A percentile compares a stretch with the other conserved stretches of the same genome.
phyloP scores from a whole-genome alignment of 2,888 invertebrate genomes.

The Eudasyphora cyanicolor region DNA sequence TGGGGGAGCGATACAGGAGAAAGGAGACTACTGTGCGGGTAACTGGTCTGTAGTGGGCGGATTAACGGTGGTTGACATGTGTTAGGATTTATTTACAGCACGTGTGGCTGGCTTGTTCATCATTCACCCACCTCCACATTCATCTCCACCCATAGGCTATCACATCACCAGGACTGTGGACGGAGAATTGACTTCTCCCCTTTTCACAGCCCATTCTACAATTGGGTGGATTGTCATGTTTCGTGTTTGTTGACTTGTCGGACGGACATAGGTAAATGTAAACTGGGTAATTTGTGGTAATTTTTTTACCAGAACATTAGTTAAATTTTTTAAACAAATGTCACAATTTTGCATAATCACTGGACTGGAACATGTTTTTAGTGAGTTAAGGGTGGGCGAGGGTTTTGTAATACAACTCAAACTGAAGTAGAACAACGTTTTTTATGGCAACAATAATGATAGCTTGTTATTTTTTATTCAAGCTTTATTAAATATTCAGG shows the following conservation, averaged over 20 bases:
- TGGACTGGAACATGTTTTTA: not conserved
- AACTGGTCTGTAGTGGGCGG: not conserved
- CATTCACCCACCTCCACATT: too few species aligned
- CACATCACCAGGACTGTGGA: not conserved
- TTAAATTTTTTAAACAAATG: constrained; percentile 16
- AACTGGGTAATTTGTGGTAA: constrained; percentile 1
- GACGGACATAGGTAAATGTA: not conserved
- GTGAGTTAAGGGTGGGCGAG: not conserved
- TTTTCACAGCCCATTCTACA: too few species aligned
- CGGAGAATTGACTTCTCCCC: too few species aligned
- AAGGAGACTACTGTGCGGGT: not conserved
- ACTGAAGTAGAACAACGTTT: not conserved
- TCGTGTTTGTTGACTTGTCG: constrained; percentile 5
- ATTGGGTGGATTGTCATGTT: not conserved
- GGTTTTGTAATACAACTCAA: too few species aligned
- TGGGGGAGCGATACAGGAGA: not conserved
- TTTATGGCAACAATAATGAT: too few species aligned
- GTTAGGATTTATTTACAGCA: constrained; percentile 38
- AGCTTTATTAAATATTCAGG: too few species aligned
- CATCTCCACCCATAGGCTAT: not conserved
- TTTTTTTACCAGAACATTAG: constrained; percentile 10
- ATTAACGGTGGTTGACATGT: constrained; percentile 32
- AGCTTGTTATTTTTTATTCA: too few species aligned
- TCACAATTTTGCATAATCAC: not conserved
- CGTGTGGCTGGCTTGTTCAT: too few species aligned